Conservation (phyloP, 2,113 vertebrate genomes). For the Stegostoma tigrinum region DNA sequence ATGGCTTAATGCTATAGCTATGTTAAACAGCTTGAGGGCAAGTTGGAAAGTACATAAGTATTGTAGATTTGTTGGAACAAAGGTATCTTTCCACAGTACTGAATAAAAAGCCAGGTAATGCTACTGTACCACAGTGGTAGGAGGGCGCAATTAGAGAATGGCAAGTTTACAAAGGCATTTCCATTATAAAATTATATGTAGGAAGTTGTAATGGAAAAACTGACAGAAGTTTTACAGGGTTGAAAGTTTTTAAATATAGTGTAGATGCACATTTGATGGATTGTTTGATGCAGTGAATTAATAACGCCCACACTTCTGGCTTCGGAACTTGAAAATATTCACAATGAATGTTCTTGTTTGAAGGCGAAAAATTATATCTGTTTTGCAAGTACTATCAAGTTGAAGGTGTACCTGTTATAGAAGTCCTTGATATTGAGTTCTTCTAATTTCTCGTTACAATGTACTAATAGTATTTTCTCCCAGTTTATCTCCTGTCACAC, state of each 20-base stretch:
- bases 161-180: neutral
- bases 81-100: neutral
- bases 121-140: neutral
- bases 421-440: neutral
- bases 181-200: neutral
- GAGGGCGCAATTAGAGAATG: neutral
- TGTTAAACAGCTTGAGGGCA: neutral
- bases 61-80: neutral
- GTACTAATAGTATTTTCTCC: neutral
- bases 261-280: neutral
- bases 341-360: neutral
- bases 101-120: neutral
- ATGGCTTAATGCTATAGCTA: no score
- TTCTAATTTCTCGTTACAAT: neutral
- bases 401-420: neutral
- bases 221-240: neutral
- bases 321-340: neutral
- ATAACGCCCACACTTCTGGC: neutral
- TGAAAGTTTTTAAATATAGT: neutral
- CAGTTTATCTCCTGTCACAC: neutral
- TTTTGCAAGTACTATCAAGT: neutral
- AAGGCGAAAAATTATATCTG: neutral
- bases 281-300: conserved; percentile 8
- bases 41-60: neutral
- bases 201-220: neutral